Evolutionary conservation across 2,888 invertebrate genomes (phyloP), one percentile per base, ranked within the genome.

Genomic region (Stenurella melanura): DNA sequence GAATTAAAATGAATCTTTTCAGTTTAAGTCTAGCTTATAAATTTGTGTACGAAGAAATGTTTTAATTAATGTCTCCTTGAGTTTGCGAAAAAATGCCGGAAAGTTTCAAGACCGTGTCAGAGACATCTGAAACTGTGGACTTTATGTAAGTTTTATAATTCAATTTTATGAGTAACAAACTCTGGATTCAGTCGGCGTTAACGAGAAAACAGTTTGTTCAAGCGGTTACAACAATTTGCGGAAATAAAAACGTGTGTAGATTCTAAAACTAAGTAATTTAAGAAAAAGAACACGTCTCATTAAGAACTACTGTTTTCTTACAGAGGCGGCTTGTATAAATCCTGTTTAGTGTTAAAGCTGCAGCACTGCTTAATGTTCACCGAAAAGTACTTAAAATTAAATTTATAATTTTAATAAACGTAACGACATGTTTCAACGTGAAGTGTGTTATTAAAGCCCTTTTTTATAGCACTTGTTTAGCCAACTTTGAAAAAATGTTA

Each of bases 181-280:
- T 76, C 68, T 17, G 61, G 57, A 77, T 77, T 77, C 77, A 69
- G 67, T 64, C 67, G 58, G 74, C 74, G 70, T 77, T 74, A 74
- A 77, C 77, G 77, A 60, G 74, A 70, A 74, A 77, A 66, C 70
- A 70, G 73, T 77, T 73, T 64, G 77, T 74, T 77, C 74, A 64
- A 74, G 74, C 77, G 50, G 70, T 64, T 72, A 68, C 68, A 70
- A 74, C 70, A 77, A 77, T 77, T 77, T 73, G 70, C 69, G 73
- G 66, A 74, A 76, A 77, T 70, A 77, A 77, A 74, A 67, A 74
- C 73, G 77, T 74, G 77, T 77, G 77, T 42, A 70, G 77, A 69
- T 77, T 74, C 18, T 63, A 34, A 57, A 77, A 68, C 54, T 26
- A 38, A 19, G 58, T 50, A 26, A 58, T 54, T 63, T 26, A 26